phyloP scores from a whole-genome alignment of 2,888 invertebrate species.

The Drosophila fungiperda region DNA sequence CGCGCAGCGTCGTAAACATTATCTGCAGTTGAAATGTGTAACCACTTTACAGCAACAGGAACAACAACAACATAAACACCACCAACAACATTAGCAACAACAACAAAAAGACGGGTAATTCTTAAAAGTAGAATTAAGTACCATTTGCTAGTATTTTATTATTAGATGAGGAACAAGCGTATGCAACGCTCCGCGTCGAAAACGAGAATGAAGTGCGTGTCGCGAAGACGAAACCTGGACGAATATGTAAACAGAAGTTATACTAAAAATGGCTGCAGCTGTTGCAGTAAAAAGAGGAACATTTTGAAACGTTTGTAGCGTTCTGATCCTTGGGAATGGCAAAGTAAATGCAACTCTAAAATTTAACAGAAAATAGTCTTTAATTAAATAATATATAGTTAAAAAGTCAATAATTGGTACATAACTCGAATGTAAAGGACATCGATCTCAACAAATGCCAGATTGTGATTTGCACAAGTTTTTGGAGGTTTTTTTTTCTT shows the following conservation, averaged over 20 bases:
- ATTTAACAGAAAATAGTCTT: not conserved
- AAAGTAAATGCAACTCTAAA: not conserved
- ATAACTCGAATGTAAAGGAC: conserved; percentile 17
- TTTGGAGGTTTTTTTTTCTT: not conserved
- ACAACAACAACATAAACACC: conserved; percentile 4
- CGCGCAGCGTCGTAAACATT: conserved; percentile 11
- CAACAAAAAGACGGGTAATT: conserved; percentile 2
- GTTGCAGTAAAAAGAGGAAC: conserved; percentile 8
- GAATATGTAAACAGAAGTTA: not conserved
- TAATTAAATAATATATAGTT: not conserved
- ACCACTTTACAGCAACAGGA: conserved; percentile 9
- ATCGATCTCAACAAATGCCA: conserved; percentile 4
- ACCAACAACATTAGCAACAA: conserved; percentile 11
- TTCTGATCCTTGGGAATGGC: conserved; percentile 1
- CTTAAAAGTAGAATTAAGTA: conserved; percentile 20
- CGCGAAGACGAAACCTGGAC: not conserved
- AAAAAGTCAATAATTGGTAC: not conserved
- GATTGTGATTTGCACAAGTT: conserved; percentile 13
- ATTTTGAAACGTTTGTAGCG: not conserved
- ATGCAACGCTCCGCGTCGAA: conserved; percentile 12
- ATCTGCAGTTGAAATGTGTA: conserved; percentile 14
- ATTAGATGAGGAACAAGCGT: not conserved
- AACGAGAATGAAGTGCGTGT: conserved; percentile 27
- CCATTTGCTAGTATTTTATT: conserved; percentile 14
- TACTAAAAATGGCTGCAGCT: conserved; percentile 21